A percentile compares a stretch with the other conserved stretches of the same genome.
phyloP scores from a whole-genome alignment of 2,113 vertebrate species.

The Stegastes partitus region DNA sequence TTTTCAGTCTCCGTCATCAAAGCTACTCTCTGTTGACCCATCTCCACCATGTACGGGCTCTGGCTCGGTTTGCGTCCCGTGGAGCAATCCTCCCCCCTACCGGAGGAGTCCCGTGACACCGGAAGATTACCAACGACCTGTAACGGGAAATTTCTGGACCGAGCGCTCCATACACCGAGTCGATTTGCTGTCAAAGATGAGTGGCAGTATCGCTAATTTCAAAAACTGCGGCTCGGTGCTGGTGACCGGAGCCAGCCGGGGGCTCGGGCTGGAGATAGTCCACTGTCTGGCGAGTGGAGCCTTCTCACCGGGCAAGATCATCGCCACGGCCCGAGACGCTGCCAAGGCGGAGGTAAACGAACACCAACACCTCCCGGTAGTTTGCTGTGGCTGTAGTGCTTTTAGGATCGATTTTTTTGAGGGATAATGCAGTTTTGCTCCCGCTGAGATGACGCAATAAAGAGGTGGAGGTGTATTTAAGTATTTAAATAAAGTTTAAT shows the following conservation, averaged over 20 bases:
- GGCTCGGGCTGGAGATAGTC: constrained; percentile 85
- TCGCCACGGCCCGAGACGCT: constrained; percentile 80
- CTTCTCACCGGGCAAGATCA: constrained; percentile 79
- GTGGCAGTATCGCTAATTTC: constrained; percentile 49
- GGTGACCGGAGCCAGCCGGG: constrained; percentile 85
- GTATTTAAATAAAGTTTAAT: not conserved
- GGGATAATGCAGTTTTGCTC: no score
- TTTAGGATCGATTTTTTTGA: no score
- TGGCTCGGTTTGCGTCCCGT: not conserved
- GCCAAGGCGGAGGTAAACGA: constrained; percentile 79
- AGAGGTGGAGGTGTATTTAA: not conserved
- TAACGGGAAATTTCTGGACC: not conserved
- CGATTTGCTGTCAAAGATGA: constrained; percentile 34
- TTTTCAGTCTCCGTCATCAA: not conserved
- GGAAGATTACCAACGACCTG: not conserved
- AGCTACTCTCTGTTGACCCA: not conserved
- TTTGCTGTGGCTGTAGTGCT: no score
- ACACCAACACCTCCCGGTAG: no score
- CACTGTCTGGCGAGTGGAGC: constrained; percentile 71
- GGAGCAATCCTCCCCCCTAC: constrained; percentile 25
- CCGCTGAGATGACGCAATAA: no score
- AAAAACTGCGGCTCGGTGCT: constrained; percentile 80
- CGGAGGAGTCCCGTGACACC: constrained; percentile 3
- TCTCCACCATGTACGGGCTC: not conserved
- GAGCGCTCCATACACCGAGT: not conserved